Base-by-base conservation (phyloP, 2,797 vertebrate species). In the Florisuga fusca region DNA sequence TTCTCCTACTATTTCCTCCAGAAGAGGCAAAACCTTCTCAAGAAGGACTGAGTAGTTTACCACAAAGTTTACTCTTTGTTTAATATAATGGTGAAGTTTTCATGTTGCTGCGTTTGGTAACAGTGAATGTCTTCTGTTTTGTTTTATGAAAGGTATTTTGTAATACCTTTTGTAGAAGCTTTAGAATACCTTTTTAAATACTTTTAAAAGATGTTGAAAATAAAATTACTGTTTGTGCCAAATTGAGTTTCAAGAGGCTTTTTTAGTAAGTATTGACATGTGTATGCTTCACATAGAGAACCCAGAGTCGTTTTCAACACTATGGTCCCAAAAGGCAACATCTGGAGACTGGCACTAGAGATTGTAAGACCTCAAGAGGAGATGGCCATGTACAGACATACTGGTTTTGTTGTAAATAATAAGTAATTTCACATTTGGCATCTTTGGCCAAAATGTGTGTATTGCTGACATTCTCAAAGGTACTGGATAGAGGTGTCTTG, bases 361-460 rank as follows among this genome's bases (percentile, higher is more conserved):
- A 17, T 3, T 68, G 48, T 54, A 57, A 93, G 67, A 41, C 31
- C 11, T 74, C 41, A 18, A 23, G 53, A 69, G 26, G 25, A 72
- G 43, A 23, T 23, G 8, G 12, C n/a, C 15, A 26, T 15, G 6
- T 36, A 45, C 38, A 61, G 34, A 45, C 0, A 1, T 22, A 6
- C 6, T 34, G n/a, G 31, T 64, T 29, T 48, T 83, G 29, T 57
- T 1, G 3, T 31, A 38, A 75, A 51, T 58, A 46, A 8, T 36
- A 41, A 55, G 2, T 36, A 16, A 58, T 75, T 45, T 64, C 58
- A 7, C 43, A 25, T 86, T 13, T 17, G 25, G 5, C 13, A 29
- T 86, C 59, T 85, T 75, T 57, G 64, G 41, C 16, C 19, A n/a
- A 71, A 79, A 59, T 27, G 9, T 17, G 25, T 11, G 6, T 51